A percentile compares a stretch with the other conserved stretches of the same genome.
Conservation (phyloP, 37 sponge, comb jelly and placozoan genomes). For the Bolinopsis microptera region DNA sequence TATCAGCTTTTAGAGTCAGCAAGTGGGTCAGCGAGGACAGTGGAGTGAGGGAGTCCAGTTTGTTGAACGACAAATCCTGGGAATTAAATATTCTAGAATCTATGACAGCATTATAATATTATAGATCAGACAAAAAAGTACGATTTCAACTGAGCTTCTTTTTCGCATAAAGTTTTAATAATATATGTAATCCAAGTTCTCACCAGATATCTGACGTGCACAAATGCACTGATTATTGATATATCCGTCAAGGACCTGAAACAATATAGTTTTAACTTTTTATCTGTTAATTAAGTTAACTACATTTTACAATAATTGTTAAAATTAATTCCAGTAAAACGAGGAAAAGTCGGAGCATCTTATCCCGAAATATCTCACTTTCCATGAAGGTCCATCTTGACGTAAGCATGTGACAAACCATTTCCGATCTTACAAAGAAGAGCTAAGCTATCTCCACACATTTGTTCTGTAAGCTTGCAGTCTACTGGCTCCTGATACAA, state of each 20-base stretch:
- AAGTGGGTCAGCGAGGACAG: constrained; percentile 77
- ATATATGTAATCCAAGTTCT: too few relatives aligned
- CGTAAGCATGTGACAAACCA: constrained; percentile 86
- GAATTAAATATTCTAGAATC: background rate
- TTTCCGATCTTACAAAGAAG: constrained; percentile 80
- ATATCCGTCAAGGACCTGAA: constrained; percentile 20
- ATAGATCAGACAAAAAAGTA: background rate
- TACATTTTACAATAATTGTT: background rate
- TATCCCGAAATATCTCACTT: constrained; percentile 76
- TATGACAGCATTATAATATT: background rate
- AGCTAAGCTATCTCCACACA: constrained; percentile 75
- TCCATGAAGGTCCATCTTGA: constrained; percentile 73
- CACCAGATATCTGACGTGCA: constrained; percentile 15
- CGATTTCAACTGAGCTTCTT: too few relatives aligned
- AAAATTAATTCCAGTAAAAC: too few relatives aligned
- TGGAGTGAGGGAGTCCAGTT: constrained; percentile 75
- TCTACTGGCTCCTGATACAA: background rate
- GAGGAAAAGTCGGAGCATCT: too few relatives aligned
- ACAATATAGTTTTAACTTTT: background rate
- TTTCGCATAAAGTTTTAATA: too few relatives aligned
- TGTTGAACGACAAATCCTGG: constrained; percentile 86
- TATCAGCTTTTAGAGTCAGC: constrained; percentile 84
- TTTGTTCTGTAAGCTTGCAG: constrained; percentile 67
- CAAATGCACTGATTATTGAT: background rate
- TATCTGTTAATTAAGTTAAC: background rate